Evolutionary conservation across 2,797 vertebrate genomes (phyloP).

Genomic region (Diglossa cyanea): DNA sequence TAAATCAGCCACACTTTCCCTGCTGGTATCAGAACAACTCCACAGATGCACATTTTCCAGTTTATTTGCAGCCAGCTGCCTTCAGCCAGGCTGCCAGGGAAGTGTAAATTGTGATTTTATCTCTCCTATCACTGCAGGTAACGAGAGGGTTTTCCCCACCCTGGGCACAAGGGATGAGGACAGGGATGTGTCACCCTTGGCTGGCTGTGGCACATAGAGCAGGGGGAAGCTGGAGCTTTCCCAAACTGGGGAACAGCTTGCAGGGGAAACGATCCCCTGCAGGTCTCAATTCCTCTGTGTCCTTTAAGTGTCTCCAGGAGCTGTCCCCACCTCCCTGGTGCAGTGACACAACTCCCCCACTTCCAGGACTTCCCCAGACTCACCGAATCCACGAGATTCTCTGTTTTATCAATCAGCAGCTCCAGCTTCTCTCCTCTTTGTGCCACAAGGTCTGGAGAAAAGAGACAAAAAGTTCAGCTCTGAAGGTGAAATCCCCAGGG

Average conservation of each 20-base stretch:
- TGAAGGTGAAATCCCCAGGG: not conserved
- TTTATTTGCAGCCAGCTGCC: not conserved
- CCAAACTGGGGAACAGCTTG: not conserved
- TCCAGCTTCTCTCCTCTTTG: slow-evolving; percentile 97
- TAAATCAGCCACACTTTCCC: not conserved
- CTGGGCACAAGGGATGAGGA: not conserved
- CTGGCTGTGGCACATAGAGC: not conserved
- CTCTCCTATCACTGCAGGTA: not conserved
- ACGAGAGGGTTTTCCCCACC: not conserved
- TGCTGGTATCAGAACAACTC: not conserved
- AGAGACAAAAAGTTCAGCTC: not conserved
- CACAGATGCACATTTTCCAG: not conserved
- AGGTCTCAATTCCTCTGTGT: rapidly evolving
- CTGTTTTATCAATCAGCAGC: slow-evolving; percentile 96
- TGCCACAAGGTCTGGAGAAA: slow-evolving; percentile 89
- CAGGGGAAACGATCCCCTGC: not conserved
- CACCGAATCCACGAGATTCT: slow-evolving; percentile 97
- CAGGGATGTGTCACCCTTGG: not conserved
- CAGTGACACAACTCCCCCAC: not conserved
- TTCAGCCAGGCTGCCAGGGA: not conserved
- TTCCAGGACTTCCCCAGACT: slow-evolving; percentile 59
- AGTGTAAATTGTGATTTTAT: not conserved
- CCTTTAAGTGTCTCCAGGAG: not conserved
- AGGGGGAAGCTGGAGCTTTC: not conserved
- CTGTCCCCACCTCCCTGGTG: not conserved